phyloP scores from a whole-genome alignment of 2,797 vertebrate genomes.

The Dallia pectoralis region DNA sequence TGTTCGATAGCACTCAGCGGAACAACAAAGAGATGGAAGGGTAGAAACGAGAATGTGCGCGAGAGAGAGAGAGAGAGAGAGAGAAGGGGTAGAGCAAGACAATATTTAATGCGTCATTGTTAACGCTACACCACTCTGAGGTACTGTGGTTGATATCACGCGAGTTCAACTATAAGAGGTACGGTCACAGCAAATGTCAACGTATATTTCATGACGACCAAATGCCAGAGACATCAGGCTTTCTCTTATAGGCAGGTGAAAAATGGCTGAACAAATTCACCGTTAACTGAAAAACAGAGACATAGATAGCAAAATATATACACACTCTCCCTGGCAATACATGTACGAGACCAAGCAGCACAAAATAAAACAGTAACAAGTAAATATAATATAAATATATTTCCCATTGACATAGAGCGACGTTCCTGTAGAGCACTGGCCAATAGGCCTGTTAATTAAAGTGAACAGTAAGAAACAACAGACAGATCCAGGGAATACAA shows the following conservation, averaged over 20 bases:
- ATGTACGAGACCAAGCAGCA: constrained; percentile 8
- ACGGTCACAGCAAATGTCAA: background rate
- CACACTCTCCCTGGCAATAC: background rate
- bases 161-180: background rate
- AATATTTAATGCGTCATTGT: background rate
- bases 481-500: background rate
- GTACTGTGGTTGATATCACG: background rate
- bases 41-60: background rate
- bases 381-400: background rate
- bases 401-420: background rate
- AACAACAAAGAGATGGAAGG: constrained; percentile 26
- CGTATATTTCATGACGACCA: background rate
- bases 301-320: constrained; percentile 1
- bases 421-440: background rate
- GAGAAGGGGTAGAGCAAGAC: background rate
- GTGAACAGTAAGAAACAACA: background rate
- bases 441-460: background rate
- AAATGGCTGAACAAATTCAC: constrained; percentile 5
- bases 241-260: background rate
- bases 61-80: background rate
- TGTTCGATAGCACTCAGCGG: constrained; percentile 40
- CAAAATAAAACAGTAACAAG: constrained; percentile 10
- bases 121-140: background rate
- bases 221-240: background rate
- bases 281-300: background rate